These are phyloP conservation scores for Silurus asotus DNA, from an alignment of 2,113 vertebrate genomes.

Conservation along the genomic window DNA sequence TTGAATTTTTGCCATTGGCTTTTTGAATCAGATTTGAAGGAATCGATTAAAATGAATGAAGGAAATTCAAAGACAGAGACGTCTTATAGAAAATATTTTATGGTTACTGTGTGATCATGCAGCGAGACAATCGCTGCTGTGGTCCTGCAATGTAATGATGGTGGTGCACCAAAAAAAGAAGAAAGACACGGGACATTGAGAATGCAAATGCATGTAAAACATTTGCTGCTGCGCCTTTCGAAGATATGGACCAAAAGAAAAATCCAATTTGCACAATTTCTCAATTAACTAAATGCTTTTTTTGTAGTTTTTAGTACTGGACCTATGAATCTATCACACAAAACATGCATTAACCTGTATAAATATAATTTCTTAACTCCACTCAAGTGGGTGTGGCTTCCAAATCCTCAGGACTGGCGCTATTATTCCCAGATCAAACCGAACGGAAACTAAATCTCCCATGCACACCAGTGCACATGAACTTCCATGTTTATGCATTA, in stretches of 20 bases:
- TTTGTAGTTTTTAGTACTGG: not conserved
- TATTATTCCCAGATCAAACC: not conserved
- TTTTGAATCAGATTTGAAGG: not conserved
- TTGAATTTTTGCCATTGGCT: not conserved
- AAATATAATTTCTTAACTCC: not conserved
- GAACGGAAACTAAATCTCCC: not conserved
- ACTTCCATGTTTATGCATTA: constrained; percentile 40
- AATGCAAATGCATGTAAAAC: constrained; percentile 33
- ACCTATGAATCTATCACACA: not conserved
- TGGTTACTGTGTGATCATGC: not conserved
- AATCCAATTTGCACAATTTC: constrained; percentile 8
- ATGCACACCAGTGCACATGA: not conserved
- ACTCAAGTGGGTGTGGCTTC: not conserved
- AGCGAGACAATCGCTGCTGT: too few relatives aligned
- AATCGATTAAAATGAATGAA: not conserved
- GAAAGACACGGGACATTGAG: constrained; percentile 11
- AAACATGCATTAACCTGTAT: not conserved
- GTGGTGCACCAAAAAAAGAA: not conserved
- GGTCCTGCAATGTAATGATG: not conserved
- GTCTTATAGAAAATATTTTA: not conserved
- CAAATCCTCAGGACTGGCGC: not conserved
- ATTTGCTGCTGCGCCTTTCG: not conserved
- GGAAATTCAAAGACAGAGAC: not conserved
- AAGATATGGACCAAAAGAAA: not conserved
- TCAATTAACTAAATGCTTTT: not conserved